These are phyloP conservation scores for Corticium candelabrum DNA, from an alignment of 37 sponge, comb jelly and placozoan species.

Conservation along the genomic window DNA sequence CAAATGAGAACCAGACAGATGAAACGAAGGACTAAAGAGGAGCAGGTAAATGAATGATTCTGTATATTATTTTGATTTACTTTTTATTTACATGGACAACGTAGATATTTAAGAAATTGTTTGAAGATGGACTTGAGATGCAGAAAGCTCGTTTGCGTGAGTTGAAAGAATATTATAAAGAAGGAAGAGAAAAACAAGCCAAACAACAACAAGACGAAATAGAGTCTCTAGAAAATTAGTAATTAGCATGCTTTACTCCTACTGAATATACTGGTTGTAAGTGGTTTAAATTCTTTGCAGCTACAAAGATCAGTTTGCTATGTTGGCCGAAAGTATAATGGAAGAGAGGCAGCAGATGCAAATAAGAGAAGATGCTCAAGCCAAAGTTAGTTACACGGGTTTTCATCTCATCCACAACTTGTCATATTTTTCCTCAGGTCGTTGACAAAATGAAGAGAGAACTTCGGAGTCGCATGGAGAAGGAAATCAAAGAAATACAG, in stretches of 20 bases:
- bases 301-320: conserved; percentile 48
- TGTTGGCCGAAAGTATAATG: conserved; percentile 43
- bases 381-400: conserved; percentile 16
- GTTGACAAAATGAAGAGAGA: conserved; percentile 27
- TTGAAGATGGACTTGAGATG: conserved; percentile 52
- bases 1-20: neutral
- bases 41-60: neutral
- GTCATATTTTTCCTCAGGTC: conserved; percentile 7
- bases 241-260: neutral
- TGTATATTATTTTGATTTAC: neutral
- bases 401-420: neutral
- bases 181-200: conserved; percentile 22
- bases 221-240: conserved; percentile 65
- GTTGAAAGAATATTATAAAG: conserved; percentile 36
- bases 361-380: conserved; percentile 39
- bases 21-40: neutral
- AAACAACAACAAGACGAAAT: conserved; percentile 19
- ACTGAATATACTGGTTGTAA: neutral
- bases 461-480: conserved; percentile 35
- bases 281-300: too few relatives aligned
- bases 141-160: conserved; percentile 50
- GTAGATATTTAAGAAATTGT: conserved; percentile 42
- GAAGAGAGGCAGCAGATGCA: conserved; percentile 32
- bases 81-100: neutral
- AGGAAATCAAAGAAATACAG: conserved; percentile 40